Base-by-base conservation (phyloP, 2,113 vertebrate genomes). In the Pipra filicauda region DNA sequence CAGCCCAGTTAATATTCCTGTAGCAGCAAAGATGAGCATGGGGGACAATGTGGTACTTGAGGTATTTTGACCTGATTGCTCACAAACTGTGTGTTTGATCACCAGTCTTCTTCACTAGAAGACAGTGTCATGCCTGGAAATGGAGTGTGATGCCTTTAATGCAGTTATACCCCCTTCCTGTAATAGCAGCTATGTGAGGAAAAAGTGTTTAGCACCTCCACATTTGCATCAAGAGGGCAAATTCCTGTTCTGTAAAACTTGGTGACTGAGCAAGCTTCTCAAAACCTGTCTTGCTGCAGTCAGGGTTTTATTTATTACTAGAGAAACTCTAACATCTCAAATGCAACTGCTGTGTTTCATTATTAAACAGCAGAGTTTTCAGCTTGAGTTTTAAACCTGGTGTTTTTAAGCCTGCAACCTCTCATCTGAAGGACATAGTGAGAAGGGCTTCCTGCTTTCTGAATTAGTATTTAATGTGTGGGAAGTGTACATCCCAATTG, bases 341-440 rank as follows among this genome's bases (percentile, higher is more conserved):
- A 17, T 33, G 12, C 23, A 48, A 41, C 71, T 80, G 75, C 67
- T 91, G 3, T 82, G 75, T 93, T 94, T 94, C 72, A 88, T 96
- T 92, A 91, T 89, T 94, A 81, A 95, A 89, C 48, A 87, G 43
- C 46, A 74, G 72, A 82, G 35, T 88, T 91, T 92, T 96, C 80
- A 66, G 43, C 33, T 62, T 76, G 67, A 16, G 33, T 86, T 97
- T 93, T 78, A 86, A 88, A 92, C 35, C 61, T 81, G n/a, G 22
- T 93, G 44, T 72, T 89, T 94, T 95, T 69, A 74, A 89, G 55
- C 73, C 84, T 91, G 59, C 70, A 95, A 19, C 69, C 41, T 86
- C 67, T 91, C 48, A 28, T 94, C 31, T 73, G 86, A 91, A 85
- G 69, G 51, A 83, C 1, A 1, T 41, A 51, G 51, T 74, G 67